Evolutionary conservation across 2,113 vertebrate species (phyloP).

Genomic region (Brienomyrus brachyistius): DNA sequence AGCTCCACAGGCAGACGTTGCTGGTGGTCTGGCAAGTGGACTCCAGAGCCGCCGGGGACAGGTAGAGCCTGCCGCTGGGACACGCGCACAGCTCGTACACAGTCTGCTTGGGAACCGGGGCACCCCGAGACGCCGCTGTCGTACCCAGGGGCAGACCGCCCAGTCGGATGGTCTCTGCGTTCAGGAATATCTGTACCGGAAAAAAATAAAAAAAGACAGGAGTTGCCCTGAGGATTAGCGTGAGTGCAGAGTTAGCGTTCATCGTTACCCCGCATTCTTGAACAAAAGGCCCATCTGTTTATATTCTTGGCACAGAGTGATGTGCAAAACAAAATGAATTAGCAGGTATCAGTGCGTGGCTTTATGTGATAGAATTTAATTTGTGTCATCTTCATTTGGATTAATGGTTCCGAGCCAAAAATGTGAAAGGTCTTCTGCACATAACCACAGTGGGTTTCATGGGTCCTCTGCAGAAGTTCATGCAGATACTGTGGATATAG

Average conservation of each 20-base stretch:
- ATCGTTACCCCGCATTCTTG: not conserved
- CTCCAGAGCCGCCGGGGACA: constrained; percentile 83
- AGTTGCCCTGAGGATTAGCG: not conserved
- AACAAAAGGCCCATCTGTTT: not conserved
- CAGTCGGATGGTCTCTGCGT: constrained; percentile 84
- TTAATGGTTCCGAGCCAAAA: not conserved
- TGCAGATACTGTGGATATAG: not conserved
- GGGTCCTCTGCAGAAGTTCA: not conserved
- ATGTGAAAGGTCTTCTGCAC: not conserved
- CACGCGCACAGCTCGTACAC: constrained; percentile 94
- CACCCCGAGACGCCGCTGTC: constrained; percentile 70
- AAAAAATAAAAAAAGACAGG: not conserved
- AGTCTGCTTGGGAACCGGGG: constrained; percentile 81
- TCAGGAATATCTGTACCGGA: constrained; percentile 79
- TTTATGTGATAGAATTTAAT: not conserved
- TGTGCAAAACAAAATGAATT: not conserved
- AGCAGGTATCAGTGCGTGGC: not conserved
- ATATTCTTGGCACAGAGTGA: not conserved
- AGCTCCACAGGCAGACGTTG: constrained; percentile 94
- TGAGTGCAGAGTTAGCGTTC: not conserved
- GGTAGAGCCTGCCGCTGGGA: constrained; percentile 90
- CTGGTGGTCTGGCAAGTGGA: constrained; percentile 93
- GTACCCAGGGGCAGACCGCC: constrained; percentile 84
- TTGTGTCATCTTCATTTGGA: not conserved
- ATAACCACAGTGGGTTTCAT: no score